These are phyloP conservation scores for Sinotaia quadrata DNA, from an alignment of 2,888 invertebrate species.

Conservation along the genomic window DNA sequence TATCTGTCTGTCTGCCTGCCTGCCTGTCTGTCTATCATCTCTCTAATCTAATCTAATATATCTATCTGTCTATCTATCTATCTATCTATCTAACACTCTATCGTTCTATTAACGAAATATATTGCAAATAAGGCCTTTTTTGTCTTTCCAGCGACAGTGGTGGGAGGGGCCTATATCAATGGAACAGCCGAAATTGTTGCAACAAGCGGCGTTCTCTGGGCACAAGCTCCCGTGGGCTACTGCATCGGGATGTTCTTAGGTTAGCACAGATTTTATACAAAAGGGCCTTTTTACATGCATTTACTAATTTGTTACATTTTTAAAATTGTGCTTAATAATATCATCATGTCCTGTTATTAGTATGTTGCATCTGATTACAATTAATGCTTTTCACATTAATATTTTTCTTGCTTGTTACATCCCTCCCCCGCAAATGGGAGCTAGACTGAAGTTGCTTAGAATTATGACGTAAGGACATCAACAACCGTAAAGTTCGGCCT, in stretches of 20 bases:
- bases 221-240: constrained; percentile 45
- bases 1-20: background rate
- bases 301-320: too few species aligned
- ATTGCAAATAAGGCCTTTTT: too few species aligned
- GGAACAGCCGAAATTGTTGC: constrained; percentile 46
- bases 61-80: background rate
- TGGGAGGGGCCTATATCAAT: constrained; percentile 48
- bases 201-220: constrained; percentile 41
- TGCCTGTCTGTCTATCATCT: background rate
- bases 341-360: too few species aligned
- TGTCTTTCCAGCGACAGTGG: constrained; percentile 42
- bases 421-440: too few species aligned
- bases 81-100: constrained; percentile 5
- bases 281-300: too few species aligned
- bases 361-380: too few species aligned
- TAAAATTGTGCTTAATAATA: too few species aligned
- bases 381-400: too few species aligned
- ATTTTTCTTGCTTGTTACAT: too few species aligned
- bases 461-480: too few species aligned
- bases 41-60: background rate
- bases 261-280: constrained; percentile 27
- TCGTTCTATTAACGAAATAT: background rate
- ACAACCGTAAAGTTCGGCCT: too few species aligned
- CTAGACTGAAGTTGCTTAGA: too few species aligned
- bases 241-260: constrained; percentile 43